Base-by-base conservation (phyloP, 2,888 invertebrate species). In the Phaonia tiefii region DNA sequence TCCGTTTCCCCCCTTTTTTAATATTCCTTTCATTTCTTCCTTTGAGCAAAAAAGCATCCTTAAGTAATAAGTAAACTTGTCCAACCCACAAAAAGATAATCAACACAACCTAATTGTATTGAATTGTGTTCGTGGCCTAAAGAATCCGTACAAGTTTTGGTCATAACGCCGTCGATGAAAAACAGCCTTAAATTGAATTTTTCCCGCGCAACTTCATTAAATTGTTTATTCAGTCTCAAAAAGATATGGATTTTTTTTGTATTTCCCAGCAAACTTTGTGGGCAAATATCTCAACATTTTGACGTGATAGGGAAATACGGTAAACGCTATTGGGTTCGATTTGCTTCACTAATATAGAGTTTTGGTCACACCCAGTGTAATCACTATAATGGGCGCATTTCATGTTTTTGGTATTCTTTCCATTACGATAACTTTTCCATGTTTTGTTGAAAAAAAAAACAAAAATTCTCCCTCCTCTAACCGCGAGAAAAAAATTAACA, bases 381-480 rank as follows among this genome's bases (percentile, higher is more conserved):
- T 49, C 17, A 49, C 49, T 20, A 49, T 49, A 49, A 49, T 49
- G 20, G 20, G 20, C 20, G 49, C 49, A 49, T 20, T 49, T 49
- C 8, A 8, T 20, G 5, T 1, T 49, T 1, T 20, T 20, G 17
- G 17, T 10, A 20, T 49, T n/a, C 20, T 20, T 46, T 49, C 8
- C 2, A 17, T 49, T 15, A n/a, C 20, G 20, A 46, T 15, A 17
- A 17, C 46, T 49, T 17, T 49, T 20, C 20, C 49, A 37, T 5
- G 5, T 46, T 49, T 10, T 20, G 7, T 20, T 20, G 2, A 37
- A 37, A 7, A 46, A n/a, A n/a, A n/a, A n/a, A n/a, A n/a, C n/a
- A n/a, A n/a, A n/a, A n/a, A n/a, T n/a, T n/a, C n/a, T n/a, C n/a
- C n/a, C n/a, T n/a, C n/a, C n/a, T n/a, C n/a, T n/a, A n/a, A n/a